A percentile compares a stretch with the other conserved stretches of the same genome.
phyloP scores from a whole-genome alignment of 2,888 invertebrate species.

The Yponomeuta evonymella region DNA sequence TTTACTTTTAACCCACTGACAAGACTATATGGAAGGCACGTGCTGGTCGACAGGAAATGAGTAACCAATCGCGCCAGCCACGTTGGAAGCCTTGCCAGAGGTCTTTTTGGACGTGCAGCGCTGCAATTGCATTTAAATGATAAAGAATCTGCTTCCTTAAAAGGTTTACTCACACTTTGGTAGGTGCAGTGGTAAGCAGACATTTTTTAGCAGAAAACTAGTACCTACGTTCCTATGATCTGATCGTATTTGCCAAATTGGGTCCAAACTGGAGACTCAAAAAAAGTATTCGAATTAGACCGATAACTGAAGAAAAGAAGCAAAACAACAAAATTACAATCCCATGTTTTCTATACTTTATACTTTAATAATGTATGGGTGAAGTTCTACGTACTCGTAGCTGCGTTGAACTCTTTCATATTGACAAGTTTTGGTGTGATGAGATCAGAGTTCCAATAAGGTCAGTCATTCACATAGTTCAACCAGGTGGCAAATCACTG shows the following conservation, averaged over 20 bases:
- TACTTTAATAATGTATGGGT: neutral
- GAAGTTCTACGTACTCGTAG: neutral
- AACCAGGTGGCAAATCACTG: too few relatives aligned
- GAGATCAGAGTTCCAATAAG: too few relatives aligned
- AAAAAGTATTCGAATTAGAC: too few relatives aligned
- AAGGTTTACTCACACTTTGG: neutral
- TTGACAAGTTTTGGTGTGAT: neutral
- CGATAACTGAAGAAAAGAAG: too few relatives aligned
- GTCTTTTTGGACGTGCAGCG: neutral
- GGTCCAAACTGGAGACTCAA: too few relatives aligned
- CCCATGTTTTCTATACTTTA: neutral
- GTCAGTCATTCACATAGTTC: too few relatives aligned
- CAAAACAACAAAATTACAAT: too few relatives aligned
- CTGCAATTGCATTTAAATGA: neutral
- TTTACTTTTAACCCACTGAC: neutral
- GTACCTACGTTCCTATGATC: neutral
- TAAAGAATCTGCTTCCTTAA: neutral
- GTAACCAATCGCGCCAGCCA: neutral
- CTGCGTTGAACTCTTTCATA: neutral
- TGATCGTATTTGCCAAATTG: neutral
- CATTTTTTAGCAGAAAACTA: neutral
- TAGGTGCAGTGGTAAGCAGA: neutral
- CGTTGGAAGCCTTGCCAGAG: neutral
- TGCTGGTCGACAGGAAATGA: neutral
- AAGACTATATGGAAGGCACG: conserved; percentile 2